These are phyloP conservation scores for Siniperca scherzeri DNA, from an alignment of 2,797 vertebrate genomes.

Conservation along the genomic window DNA sequence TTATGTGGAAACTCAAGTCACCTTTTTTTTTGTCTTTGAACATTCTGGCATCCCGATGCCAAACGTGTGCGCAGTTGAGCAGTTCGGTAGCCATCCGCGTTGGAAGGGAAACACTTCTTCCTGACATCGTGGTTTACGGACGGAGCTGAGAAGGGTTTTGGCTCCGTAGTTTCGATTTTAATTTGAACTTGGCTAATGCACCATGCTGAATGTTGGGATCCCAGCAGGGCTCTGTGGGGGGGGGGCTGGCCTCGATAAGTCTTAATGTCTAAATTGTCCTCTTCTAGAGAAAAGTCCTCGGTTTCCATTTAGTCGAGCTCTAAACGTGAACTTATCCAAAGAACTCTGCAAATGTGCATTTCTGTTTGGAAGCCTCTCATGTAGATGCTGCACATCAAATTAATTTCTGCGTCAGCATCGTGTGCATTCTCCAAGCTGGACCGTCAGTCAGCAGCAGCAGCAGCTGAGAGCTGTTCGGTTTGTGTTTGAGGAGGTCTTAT, in stretches of 20 bases:
- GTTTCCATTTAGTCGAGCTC: constrained; percentile 57
- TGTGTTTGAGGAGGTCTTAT: constrained; percentile 37
- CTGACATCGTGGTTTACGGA: constrained; percentile 25
- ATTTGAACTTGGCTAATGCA: constrained; percentile 64
- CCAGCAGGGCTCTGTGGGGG: constrained; percentile 39
- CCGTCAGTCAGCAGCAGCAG: constrained; percentile 25
- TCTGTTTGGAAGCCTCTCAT: constrained; percentile 71
- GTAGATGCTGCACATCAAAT: constrained; percentile 79
- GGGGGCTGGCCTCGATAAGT: constrained; percentile 28
- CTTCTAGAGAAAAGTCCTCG: constrained; percentile 46
- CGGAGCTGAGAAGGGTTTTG: constrained; percentile 26
- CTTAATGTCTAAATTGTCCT: constrained; percentile 58
- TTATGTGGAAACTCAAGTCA: constrained; percentile 75
- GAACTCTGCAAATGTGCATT: constrained; percentile 77
- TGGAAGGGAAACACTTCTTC: constrained; percentile 32
- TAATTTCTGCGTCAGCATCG: constrained; percentile 52
- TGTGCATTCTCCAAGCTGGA: constrained; percentile 40
- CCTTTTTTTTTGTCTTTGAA: constrained; percentile 69
- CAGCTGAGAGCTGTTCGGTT: constrained; percentile 29
- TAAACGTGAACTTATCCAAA: constrained; percentile 85
- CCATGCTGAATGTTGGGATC: constrained; percentile 70
- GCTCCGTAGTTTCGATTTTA: constrained; percentile 50
- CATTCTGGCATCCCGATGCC: constrained; percentile 53
- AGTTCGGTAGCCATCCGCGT: constrained; percentile 32
- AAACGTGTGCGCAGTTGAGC: constrained; percentile 23